A percentile compares a stretch with the other conserved stretches of the same genome.
Evolutionary conservation across 1,140 invertebrate genomes (phyloP).

Genomic region (Drosophila dunni): DNA sequence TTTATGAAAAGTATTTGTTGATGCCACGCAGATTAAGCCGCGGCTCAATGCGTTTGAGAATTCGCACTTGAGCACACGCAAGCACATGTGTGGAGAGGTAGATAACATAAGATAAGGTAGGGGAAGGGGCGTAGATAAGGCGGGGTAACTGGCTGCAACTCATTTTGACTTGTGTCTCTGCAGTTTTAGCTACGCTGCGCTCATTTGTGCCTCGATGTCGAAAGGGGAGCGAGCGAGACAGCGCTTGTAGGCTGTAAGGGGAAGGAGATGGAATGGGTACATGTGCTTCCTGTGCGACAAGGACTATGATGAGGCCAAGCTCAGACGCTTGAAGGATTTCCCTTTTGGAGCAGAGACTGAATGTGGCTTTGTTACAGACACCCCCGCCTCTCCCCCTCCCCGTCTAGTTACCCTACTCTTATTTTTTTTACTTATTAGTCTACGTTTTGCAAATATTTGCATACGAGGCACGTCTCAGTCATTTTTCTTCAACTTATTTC

Average conservation of each 20-base stretch:
- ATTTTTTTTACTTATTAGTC: slow-evolving; percentile 73
- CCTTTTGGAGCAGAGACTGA: slow-evolving; percentile 24
- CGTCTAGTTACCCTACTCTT: slow-evolving; percentile 1
- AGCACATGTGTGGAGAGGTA: slow-evolving; percentile 2
- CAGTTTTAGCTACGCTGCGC: slow-evolving; percentile 28
- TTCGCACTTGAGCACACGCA: slow-evolving; percentile 40
- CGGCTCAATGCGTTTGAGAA: slow-evolving; percentile 3
- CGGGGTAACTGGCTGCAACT: slow-evolving; percentile 15
- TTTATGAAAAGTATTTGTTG: slow-evolving; percentile 53
- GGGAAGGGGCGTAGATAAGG: neutral
- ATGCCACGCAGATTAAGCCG: slow-evolving; percentile 6
- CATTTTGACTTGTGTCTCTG: slow-evolving; percentile 29
- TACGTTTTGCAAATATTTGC: slow-evolving; percentile 79
- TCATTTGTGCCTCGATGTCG: slow-evolving; percentile 48
- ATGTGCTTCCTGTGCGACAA: slow-evolving; percentile 32
- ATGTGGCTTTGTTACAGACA: slow-evolving; percentile 37
- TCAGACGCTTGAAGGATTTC: slow-evolving; percentile 47
- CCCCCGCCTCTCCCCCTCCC: neutral
- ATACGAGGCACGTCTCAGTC: slow-evolving; percentile 77
- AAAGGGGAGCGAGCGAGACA: neutral
- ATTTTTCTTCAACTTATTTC: slow-evolving; percentile 68
- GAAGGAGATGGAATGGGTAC: neutral
- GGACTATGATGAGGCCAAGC: slow-evolving; percentile 31
- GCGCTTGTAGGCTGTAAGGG: too few relatives aligned
- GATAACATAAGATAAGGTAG: neutral